Base-by-base conservation (phyloP, 2,797 vertebrate genomes). In the Cossypha dichroa region DNA sequence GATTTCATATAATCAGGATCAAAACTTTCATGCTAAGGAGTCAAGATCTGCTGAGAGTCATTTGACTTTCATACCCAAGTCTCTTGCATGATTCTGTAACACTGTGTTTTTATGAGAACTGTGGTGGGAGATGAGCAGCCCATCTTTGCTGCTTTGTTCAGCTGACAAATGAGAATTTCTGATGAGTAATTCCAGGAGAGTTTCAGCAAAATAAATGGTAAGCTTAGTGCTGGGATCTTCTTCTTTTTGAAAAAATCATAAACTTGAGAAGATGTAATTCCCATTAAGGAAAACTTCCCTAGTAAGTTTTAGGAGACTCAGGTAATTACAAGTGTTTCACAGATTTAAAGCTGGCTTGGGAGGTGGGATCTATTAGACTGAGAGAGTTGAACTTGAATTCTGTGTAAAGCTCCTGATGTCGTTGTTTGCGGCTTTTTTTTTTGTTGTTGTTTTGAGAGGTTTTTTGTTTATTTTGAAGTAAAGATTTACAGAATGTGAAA, bases 131-230 rank as follows among this genome's bases (percentile, higher is more conserved):
- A 45, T 74, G 41, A 87, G 63, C 36, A 76, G 41, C 43, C 55
- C 21, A 4, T 38, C 77, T 85, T 73, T 48, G 49, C 41, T 73
- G 40, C 49, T 66, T 67, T 70, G 6, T n/a, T 93, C 49, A 38
- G 12, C n/a, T 92, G 52, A 60, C 34, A 83, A 54, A 64, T 85
- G 45, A 70, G 87, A 85, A 43, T 34, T 72, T 46, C 58, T 80
- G 36, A 34, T 74, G 33, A 70, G 28, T 70, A 80, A 43, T 74
- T 87, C 29, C 16, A 55, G n/a, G 28, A 17, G 22, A 33, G 23
- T 31, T 52, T 5, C 38, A 74, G 72, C 49, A 64, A 68, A 80
- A 74, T 43, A 85, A 68, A 48, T 21, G 5, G 4, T 45, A 48
- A 70, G 15, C 21, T 70, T 85, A 9, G 36, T 75, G 15, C 21